phyloP scores from a whole-genome alignment of 1,140 invertebrate genomes.

The Drosophila watanabei region DNA sequence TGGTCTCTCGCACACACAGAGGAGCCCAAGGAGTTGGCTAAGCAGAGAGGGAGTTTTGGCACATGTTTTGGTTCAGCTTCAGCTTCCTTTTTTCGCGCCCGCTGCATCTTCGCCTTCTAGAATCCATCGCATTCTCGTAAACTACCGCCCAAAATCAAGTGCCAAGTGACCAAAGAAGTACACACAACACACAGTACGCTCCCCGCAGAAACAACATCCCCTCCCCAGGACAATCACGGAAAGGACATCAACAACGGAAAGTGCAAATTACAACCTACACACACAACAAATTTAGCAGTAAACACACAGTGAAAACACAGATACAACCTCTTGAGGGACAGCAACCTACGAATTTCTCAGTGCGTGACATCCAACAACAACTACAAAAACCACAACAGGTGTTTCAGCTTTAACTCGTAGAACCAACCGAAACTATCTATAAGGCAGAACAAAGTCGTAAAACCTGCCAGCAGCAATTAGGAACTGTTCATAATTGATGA shows the following conservation, averaged over 20 bases:
- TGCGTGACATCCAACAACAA: constrained; percentile 15
- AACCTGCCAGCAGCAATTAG: constrained; percentile 23
- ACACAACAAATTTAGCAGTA: constrained; percentile 8
- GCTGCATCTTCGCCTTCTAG: constrained; percentile 21
- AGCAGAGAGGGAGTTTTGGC: constrained; percentile 30
- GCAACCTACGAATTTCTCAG: constrained; percentile 52
- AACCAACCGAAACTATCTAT: not conserved
- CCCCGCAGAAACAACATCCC: not conserved
- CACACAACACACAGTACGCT: constrained; percentile 10
- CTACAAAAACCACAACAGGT: constrained; percentile 64
- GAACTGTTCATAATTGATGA: constrained; percentile 53
- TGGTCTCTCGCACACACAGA: constrained; percentile 51
- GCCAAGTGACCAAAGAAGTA: constrained; percentile 58
- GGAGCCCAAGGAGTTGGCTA: constrained; percentile 23
- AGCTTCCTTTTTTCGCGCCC: constrained; percentile 28
- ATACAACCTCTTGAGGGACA: constrained; percentile 30
- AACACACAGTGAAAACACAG: constrained; percentile 2
- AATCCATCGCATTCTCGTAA: constrained; percentile 9
- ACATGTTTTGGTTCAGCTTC: constrained; percentile 39
- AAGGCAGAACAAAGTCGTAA: constrained; percentile 13
- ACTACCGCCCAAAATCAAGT: constrained; percentile 47
- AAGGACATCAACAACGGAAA: constrained; percentile 39
- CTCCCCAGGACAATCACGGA: constrained; percentile 60
- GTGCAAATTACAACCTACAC: constrained; percentile 39
- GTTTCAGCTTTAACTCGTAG: constrained; percentile 57